A percentile compares a stretch with the other conserved stretches of the same genome.
These are phyloP conservation scores for Athene cunicularia DNA, from an alignment of 2,113 vertebrate genomes.

Conservation along the genomic window DNA sequence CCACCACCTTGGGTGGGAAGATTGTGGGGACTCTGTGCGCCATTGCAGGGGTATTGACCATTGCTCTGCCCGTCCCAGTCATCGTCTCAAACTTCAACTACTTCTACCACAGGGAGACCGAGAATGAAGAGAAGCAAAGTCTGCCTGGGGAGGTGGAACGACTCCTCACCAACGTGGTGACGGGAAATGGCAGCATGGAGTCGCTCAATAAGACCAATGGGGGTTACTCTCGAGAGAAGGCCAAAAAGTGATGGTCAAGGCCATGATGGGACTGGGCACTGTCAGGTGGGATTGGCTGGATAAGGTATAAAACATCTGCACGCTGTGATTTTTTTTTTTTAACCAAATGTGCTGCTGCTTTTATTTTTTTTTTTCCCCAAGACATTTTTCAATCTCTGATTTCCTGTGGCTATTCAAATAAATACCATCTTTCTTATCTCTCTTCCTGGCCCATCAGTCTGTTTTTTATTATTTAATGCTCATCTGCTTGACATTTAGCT, in stretches of 20 bases:
- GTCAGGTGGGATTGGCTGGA: not conserved
- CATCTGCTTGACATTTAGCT: not conserved
- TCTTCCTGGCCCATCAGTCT: conserved; percentile 19
- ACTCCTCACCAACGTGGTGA: conserved; percentile 64
- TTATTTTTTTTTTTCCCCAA: not conserved
- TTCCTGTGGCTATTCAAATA: conserved; percentile 63
- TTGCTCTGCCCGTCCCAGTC: conserved; percentile 94
- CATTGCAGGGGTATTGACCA: conserved; percentile 94
- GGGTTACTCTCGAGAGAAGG: conserved; percentile 74
- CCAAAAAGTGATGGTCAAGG: conserved; percentile 71
- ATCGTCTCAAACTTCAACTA: conserved; percentile 99
- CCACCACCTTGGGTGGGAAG: conserved; percentile 90
- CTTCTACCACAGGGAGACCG: conserved; percentile 96
- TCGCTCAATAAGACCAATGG: conserved; percentile 87
- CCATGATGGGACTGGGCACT: not conserved
- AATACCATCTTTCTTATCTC: conserved; percentile 67
- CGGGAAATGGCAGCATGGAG: conserved; percentile 74
- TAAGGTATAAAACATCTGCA: not conserved
- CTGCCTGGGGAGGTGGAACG: conserved; percentile 75
- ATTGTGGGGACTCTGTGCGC: conserved; percentile 95
- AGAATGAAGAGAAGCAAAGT: conserved; percentile 88
- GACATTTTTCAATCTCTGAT: conserved; percentile 46
- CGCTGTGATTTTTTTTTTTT: not conserved
- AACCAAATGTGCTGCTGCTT: conserved; percentile 4
- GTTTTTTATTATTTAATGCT: not conserved